Evolutionary conservation across 2,888 invertebrate species (phyloP).

Genomic region (Lasius fuliginosus): DNA sequence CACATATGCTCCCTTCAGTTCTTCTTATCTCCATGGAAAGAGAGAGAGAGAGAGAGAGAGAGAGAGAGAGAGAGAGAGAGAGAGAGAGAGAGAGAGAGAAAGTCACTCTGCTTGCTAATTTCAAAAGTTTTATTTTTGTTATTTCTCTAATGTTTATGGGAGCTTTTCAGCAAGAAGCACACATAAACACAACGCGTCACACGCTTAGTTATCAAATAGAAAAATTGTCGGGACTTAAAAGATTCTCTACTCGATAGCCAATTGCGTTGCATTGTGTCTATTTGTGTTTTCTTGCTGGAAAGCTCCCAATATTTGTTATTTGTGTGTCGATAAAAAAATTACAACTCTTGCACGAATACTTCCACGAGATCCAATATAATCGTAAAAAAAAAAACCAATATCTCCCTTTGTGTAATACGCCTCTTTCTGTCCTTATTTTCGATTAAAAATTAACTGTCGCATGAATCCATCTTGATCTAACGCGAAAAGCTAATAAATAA

Average conservation of each 20-base stretch:
- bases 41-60: neutral
- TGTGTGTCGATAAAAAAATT: neutral
- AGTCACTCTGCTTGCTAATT: neutral
- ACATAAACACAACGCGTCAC: too few relatives aligned
- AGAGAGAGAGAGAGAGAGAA: neutral
- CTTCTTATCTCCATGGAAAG: too few relatives aligned
- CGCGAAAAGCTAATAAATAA: conserved; percentile 43
- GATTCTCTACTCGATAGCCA: too few relatives aligned
- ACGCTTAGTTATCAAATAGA: too few relatives aligned
- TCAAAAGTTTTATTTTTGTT: neutral
- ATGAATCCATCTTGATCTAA: conserved; percentile 3
- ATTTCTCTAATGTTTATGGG: neutral
- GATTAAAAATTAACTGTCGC: conserved; percentile 41
- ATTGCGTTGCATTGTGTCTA: too few relatives aligned
- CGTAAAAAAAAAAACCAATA: neutral
- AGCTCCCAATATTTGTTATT: neutral
- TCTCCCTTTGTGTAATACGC: neutral
- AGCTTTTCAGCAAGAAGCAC: too few relatives aligned
- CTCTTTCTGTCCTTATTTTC: neutral
- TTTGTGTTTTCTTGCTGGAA: too few relatives aligned
- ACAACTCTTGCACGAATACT: neutral
- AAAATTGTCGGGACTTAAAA: too few relatives aligned
- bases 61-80: neutral
- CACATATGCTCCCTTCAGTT: too few relatives aligned
- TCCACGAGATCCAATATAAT: neutral